Evolutionary conservation across 1,140 invertebrate genomes (phyloP).

Genomic region (Drosophila mauritiana): DNA sequence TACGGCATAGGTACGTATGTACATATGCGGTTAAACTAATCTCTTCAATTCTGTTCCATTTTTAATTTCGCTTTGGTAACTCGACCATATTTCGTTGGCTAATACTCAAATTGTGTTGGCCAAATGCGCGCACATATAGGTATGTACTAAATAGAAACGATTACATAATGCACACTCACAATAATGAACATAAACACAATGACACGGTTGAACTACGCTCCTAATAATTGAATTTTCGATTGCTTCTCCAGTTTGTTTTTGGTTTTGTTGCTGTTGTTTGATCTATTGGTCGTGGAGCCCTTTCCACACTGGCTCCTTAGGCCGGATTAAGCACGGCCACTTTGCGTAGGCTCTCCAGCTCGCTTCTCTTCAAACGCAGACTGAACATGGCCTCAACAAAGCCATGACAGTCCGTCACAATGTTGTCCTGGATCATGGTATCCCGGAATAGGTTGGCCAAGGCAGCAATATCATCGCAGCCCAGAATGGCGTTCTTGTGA

Average conservation of each 20-base stretch:
- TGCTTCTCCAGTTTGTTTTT: conserved; percentile 66
- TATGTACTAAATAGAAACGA: conserved; percentile 40
- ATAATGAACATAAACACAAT: conserved; percentile 39
- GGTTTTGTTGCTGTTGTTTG: conserved; percentile 47
- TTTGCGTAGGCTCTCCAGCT: conserved; percentile 86
- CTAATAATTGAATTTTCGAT: conserved; percentile 82
- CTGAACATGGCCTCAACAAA: conserved; percentile 92
- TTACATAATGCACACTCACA: conserved; percentile 44
- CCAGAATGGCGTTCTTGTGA: conserved; percentile 88
- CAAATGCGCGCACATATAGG: conserved; percentile 37
- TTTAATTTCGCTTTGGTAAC: conserved; percentile 68
- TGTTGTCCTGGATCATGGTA: conserved; percentile 88
- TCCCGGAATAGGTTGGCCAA: conserved; percentile 89
- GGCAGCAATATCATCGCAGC: conserved; percentile 89
- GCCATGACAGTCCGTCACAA: conserved; percentile 90
- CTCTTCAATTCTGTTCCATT: conserved; percentile 28
- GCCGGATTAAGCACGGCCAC: conserved; percentile 84
- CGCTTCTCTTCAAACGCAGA: conserved; percentile 87
- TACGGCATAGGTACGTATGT: conserved; percentile 33
- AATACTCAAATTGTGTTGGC: conserved; percentile 68
- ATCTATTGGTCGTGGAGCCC: conserved; percentile 32
- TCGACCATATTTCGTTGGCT: conserved; percentile 48
- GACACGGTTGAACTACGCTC: conserved; percentile 68
- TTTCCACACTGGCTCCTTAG: conserved; percentile 34
- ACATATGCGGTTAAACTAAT: conserved; percentile 36